Evolutionary conservation across 2,888 invertebrate genomes (phyloP), one percentile per base, ranked within the genome.

Genomic region (Troides oblongomaculatus): DNA sequence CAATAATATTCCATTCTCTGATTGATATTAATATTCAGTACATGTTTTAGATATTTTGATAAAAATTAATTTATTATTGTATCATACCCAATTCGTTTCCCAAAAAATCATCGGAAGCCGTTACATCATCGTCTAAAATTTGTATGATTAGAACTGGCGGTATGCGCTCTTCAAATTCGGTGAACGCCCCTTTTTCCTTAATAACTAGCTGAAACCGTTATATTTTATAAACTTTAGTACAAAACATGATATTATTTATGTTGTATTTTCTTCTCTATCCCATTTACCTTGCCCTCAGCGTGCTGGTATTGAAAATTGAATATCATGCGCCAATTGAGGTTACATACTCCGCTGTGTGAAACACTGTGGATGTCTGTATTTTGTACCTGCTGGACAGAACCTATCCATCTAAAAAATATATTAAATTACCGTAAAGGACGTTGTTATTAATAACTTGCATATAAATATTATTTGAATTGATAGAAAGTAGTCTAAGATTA

Each of bases 291-390:
- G 79, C 96, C 95, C 83, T 97, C 97, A 0, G 95, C 94, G 66
- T 94, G 93, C 62, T 96, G 93, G 82, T 97, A 98, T 72, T 94
- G 94, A 73, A 98, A 95, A 10, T 94, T 93, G 80, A 97, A 98
- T 72, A 97, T 91, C 93, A 98, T 97, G 75, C 98, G 93, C 98
- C 98, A 98, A 87, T 98, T 98, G 89, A 98, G 98, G 82, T 95
- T 95, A 0, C 96, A 97, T 77, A 96, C 96, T 0, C 97, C 97
- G 14, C 94, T 94, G 68, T 95, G 80, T 14, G 96, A 97, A 84
- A 95, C 94, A 85, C 96, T 97, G 86, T 97, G 97, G 36, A 97
- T 94, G 84, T 98, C 97, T 6, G 97, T 97, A 66, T 93, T 93
- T 85, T 98, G 98, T 23, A 93, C 90, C 75, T 95, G 93, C 46